These are phyloP conservation scores for Vidua macroura DNA, from an alignment of 2,113 vertebrate species.

Conservation along the genomic window DNA sequence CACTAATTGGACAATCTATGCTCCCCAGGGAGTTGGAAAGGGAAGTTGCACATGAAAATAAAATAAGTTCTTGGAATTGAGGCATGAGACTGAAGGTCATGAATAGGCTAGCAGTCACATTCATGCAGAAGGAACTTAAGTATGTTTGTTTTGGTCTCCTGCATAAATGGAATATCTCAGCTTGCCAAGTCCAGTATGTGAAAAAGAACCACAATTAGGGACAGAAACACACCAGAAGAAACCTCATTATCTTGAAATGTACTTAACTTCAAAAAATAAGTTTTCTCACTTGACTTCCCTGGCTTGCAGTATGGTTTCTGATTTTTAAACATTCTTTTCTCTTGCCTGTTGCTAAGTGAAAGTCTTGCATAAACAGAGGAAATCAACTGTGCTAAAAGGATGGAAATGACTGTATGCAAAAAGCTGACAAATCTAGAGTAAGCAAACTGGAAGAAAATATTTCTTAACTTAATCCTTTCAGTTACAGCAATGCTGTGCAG, in stretches of 20 bases:
- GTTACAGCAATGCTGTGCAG: background rate
- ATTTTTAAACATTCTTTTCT: conserved; percentile 32
- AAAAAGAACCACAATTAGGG: conserved; percentile 1
- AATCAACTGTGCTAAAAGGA: conserved; percentile 54
- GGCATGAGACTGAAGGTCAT: background rate
- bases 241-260: conserved; percentile 9
- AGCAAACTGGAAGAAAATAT: conserved; percentile 39
- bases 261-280: conserved; percentile 15
- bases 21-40: background rate
- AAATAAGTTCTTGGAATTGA: background rate
- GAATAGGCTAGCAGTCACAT: background rate
- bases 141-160: background rate
- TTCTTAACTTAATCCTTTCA: conserved; percentile 61
- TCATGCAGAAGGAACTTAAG: background rate
- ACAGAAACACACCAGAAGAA: conserved; percentile 11
- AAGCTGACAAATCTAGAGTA: conserved; percentile 55
- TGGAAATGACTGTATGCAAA: conserved; percentile 54
- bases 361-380: conserved; percentile 48
- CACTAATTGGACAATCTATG: background rate
- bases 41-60: conserved; percentile 33
- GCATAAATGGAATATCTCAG: background rate
- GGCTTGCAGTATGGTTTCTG: conserved; percentile 29
- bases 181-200: background rate
- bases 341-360: conserved; percentile 42
- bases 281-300: conserved; percentile 26